Evolutionary conservation across 2,113 vertebrate species (phyloP).

Genomic region (Brachyhypopomus occidentalis): DNA sequence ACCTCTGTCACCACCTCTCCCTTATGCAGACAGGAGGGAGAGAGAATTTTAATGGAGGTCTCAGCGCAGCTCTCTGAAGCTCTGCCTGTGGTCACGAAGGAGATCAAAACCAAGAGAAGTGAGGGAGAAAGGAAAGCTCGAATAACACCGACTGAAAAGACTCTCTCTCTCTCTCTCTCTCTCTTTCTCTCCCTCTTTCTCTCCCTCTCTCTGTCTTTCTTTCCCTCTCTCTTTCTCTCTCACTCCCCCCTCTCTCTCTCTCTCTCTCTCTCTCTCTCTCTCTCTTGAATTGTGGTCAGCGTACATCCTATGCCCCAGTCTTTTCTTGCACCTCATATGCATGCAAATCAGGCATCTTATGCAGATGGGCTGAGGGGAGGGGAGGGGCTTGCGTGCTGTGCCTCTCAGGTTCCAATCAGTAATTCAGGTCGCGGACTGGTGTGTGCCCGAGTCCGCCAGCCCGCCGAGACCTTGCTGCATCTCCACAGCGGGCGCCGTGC

Average conservation of each 20-base stretch:
- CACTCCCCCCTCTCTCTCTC: too few relatives aligned
- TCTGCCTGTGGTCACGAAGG: slow-evolving; percentile 41
- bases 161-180: slow-evolving; percentile 17
- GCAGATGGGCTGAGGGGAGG: slow-evolving; percentile 37
- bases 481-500: slow-evolving; percentile 38
- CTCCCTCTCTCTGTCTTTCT: too few relatives aligned
- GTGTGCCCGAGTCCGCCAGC: slow-evolving; percentile 49
- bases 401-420: slow-evolving; percentile 57
- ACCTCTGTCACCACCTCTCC: slow-evolving; percentile 53
- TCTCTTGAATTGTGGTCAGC: slow-evolving; percentile 47
- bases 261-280: background rate
- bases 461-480: slow-evolving; percentile 34
- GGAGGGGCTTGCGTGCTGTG: slow-evolving; percentile 24
- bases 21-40: slow-evolving; percentile 49
- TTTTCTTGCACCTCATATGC: slow-evolving; percentile 52
- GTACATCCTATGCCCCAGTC: slow-evolving; percentile 49
- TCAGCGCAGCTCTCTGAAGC: slow-evolving; percentile 44
- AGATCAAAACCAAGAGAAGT: slow-evolving; percentile 29
- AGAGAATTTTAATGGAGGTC: slow-evolving; percentile 59
- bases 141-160: slow-evolving; percentile 54
- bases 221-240: too few relatives aligned
- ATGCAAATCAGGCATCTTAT: slow-evolving; percentile 60
- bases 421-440: slow-evolving; percentile 47
- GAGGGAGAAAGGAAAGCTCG: slow-evolving; percentile 42
- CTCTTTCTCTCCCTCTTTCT: slow-evolving; percentile 14